Conservation (phyloP, 2,797 vertebrate species). For the Meda fulgida region DNA sequence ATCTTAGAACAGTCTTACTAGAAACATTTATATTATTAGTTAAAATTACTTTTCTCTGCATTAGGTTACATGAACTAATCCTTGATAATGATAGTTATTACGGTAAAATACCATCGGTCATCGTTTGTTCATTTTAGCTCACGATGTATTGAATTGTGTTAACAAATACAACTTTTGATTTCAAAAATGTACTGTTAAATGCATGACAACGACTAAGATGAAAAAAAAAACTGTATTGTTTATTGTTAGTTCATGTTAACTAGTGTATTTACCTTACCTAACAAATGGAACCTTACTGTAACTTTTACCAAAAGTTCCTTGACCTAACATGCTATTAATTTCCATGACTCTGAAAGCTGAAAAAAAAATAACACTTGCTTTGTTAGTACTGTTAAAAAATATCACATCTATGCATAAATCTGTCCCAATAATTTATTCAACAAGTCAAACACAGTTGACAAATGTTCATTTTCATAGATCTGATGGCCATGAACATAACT, state of each 20-base stretch:
- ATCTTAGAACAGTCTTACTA: neutral
- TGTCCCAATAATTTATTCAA: constrained; percentile 17
- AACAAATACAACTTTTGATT: neutral
- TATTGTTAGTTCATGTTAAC: neutral
- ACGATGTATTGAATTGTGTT: neutral
- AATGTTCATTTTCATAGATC: neutral
- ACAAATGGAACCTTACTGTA: neutral
- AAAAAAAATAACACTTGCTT: neutral
- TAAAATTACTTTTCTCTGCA: neutral
- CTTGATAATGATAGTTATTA: neutral
- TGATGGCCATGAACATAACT: neutral
- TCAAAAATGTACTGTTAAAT: neutral
- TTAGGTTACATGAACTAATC: neutral
- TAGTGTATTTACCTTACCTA: neutral
- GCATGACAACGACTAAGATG: neutral
- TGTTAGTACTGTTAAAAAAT: neutral
- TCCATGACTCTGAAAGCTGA: neutral
- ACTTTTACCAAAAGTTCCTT: neutral
- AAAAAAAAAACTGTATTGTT: neutral
- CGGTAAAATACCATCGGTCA: neutral
- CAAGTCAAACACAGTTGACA: neutral
- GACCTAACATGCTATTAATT: neutral
- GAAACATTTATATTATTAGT: neutral
- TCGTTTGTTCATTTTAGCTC: neutral
- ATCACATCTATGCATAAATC: neutral